A percentile compares a stretch with the other conserved stretches of the same genome.
Evolutionary conservation across 1,140 invertebrate genomes (phyloP).

Genomic region (Drosophila tani): DNA sequence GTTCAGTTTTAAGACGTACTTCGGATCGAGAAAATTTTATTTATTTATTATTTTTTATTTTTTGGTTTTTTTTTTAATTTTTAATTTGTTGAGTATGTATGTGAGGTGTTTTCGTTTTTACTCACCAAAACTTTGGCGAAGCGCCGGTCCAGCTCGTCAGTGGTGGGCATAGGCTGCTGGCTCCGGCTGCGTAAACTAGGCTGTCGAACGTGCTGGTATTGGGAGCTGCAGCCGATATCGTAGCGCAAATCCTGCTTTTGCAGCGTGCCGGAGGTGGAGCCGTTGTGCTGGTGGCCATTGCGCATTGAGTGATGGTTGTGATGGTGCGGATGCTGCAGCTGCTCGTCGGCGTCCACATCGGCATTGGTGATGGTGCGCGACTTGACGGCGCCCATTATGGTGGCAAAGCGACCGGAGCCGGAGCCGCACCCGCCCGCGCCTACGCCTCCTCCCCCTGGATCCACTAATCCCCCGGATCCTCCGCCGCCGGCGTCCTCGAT

Average conservation of each 20-base stretch:
- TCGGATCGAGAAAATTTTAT: too few species aligned
- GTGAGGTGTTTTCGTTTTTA: slow-evolving; percentile 35
- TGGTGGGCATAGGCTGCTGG: slow-evolving; percentile 95
- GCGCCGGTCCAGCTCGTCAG: slow-evolving; percentile 93
- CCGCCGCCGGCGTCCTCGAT: slow-evolving; percentile 75
- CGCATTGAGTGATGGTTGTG: slow-evolving; percentile 58
- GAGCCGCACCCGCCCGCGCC: slow-evolving; percentile 31
- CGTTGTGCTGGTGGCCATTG: slow-evolving; percentile 58
- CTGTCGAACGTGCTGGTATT: slow-evolving; percentile 86
- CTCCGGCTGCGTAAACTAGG: slow-evolving; percentile 90
- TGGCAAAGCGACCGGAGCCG: slow-evolving; percentile 67
- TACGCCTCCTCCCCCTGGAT: slow-evolving; percentile 41
- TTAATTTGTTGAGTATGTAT: not conserved
- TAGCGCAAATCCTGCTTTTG: slow-evolving; percentile 82
- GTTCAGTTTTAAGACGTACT: too few species aligned
- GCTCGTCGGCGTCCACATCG: slow-evolving; percentile 65
- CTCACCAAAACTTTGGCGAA: slow-evolving; percentile 98
- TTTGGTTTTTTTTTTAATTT: not conserved
- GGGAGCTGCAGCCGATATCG: slow-evolving; percentile 77
- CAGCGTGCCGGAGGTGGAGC: slow-evolving; percentile 45
- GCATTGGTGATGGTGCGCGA: slow-evolving; percentile 69
- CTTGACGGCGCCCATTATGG: slow-evolving; percentile 82
- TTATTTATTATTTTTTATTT: too few species aligned
- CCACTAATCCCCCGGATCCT: slow-evolving; percentile 40
- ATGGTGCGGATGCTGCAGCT: slow-evolving; percentile 41